These are phyloP conservation scores for Onychostruthus taczanowskii DNA, from an alignment of 2,113 vertebrate species.

Conservation along the genomic window DNA sequence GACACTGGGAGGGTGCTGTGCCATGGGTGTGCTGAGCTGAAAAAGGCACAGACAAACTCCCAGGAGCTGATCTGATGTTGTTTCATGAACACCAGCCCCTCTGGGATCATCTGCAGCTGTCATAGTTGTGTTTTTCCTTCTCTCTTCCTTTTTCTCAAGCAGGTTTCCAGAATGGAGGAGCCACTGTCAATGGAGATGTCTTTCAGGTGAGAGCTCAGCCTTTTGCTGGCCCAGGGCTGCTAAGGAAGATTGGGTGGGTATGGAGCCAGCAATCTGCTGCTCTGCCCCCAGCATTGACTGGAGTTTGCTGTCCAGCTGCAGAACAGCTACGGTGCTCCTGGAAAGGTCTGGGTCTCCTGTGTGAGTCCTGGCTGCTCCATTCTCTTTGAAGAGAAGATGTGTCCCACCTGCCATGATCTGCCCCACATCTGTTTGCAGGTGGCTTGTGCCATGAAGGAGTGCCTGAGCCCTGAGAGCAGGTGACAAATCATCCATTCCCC, in stretches of 20 bases:
- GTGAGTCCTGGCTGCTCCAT: not conserved
- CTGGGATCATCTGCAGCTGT: not conserved
- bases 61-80: not conserved
- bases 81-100: not conserved
- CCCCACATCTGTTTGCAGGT: not conserved
- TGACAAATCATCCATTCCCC: not conserved
- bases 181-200: slow-evolving; percentile 88
- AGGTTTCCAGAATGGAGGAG: slow-evolving; percentile 79
- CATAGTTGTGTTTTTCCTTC: not conserved
- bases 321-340: not conserved
- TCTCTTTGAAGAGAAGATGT: not conserved
- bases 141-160: slow-evolving; percentile 65
- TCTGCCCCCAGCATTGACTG: not conserved
- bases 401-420: not conserved
- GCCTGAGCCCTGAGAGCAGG: not conserved
- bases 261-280: not conserved
- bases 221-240: not conserved
- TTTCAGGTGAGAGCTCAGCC: slow-evolving; percentile 85
- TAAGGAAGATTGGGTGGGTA: not conserved
- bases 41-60: not conserved
- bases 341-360: not conserved
- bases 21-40: not conserved
- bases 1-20: not conserved
- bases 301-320: not conserved
- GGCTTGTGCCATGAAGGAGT: not conserved